Evolutionary conservation across 2,797 vertebrate species (phyloP).

Genomic region (Sus cebifrons): DNA sequence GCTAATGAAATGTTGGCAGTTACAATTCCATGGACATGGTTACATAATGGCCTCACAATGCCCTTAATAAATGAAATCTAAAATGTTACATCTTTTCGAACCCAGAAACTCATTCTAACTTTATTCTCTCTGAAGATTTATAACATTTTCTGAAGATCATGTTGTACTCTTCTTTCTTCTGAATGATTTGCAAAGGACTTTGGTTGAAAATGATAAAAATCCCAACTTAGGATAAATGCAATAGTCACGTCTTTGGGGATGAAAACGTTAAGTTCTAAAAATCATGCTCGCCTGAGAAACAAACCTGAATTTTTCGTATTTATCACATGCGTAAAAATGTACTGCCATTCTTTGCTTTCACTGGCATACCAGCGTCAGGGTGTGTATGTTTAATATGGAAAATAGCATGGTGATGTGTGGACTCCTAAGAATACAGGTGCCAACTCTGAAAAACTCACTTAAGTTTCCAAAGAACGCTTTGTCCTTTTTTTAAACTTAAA

Average conservation of each 20-base stretch:
- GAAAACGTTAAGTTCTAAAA: constrained; percentile 53
- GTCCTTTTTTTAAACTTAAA: neutral
- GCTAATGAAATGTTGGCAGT: constrained; percentile 77
- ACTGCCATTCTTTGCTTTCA: neutral
- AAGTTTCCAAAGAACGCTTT: constrained; percentile 11
- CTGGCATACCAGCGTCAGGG: neutral
- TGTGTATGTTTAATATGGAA: neutral
- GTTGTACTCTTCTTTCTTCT: constrained; percentile 1
- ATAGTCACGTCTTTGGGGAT: constrained; percentile 10
- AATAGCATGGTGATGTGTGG: neutral
- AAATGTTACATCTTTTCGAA: constrained; percentile 63
- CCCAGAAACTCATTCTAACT: constrained; percentile 59
- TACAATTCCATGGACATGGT: constrained; percentile 50
- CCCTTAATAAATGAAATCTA: constrained; percentile 74
- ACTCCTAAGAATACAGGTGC: neutral
- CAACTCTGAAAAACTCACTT: constrained; percentile 39
- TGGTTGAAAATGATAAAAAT: constrained; percentile 47
- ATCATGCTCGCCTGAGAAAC: neutral
- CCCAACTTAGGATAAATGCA: neutral
- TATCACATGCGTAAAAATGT: neutral
- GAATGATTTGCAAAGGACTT: constrained; percentile 19
- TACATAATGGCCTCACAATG: neutral
- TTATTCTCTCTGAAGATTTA: constrained; percentile 54
- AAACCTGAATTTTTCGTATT: neutral
- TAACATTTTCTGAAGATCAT: constrained; percentile 64